phyloP scores from a whole-genome alignment of 1,140 invertebrate species.

The Tetramorium parvispinum region DNA sequence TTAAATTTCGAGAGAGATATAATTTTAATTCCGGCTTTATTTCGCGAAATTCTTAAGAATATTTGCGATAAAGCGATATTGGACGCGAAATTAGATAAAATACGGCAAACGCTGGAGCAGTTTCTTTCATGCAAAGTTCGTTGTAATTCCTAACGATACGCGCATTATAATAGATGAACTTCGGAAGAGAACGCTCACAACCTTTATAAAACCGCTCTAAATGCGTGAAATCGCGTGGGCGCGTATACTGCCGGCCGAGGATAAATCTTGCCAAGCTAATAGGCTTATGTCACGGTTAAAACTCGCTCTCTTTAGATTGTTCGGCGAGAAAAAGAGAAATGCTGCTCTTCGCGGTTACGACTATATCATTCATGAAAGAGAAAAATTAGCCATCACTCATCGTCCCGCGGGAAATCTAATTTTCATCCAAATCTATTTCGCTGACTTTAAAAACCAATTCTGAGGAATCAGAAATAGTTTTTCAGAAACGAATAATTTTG shows the following conservation, averaged over 20 bases:
- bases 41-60: neutral
- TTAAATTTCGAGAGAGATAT: neutral
- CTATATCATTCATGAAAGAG: slow-evolving; percentile 27
- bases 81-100: slow-evolving; percentile 14
- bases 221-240: slow-evolving; percentile 51
- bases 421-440: neutral
- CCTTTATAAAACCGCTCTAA: slow-evolving; percentile 46
- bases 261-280: slow-evolving; percentile 69
- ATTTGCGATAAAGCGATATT: neutral
- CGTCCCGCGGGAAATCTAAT: slow-evolving; percentile 1
- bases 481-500: neutral
- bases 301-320: slow-evolving; percentile 41
- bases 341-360: neutral
- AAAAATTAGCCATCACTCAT: slow-evolving; percentile 18
- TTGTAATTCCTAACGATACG: slow-evolving; percentile 47
- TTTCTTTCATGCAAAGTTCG: neutral
- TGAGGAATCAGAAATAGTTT: neutral
- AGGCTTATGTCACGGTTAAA: slow-evolving; percentile 69
- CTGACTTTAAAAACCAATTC: neutral
- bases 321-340: neutral
- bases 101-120: neutral
- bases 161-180: slow-evolving; percentile 33
- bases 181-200: slow-evolving; percentile 21
- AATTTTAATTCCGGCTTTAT: slow-evolving; percentile 19
- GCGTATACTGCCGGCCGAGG: slow-evolving; percentile 30